A percentile compares a stretch with the other conserved stretches of the same genome.
These are phyloP conservation scores for Atlantisia rogersi DNA, from an alignment of 2,113 vertebrate genomes.

Conservation along the genomic window DNA sequence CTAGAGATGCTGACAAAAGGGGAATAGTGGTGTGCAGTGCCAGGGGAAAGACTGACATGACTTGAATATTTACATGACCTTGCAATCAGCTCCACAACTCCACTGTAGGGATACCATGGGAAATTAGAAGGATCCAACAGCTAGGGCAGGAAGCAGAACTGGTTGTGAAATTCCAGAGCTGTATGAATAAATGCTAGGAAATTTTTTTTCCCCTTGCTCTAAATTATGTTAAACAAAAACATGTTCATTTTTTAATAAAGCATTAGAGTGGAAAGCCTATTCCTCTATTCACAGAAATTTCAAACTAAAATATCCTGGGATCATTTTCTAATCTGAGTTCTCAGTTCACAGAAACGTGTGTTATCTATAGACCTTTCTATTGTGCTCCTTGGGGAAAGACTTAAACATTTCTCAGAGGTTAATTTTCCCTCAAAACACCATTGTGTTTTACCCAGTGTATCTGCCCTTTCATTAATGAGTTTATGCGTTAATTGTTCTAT, in stretches of 20 bases:
- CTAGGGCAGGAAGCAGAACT: not conserved
- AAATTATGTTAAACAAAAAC: not conserved
- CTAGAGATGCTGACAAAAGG: not conserved
- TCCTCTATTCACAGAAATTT: not conserved
- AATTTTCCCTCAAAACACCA: conserved; percentile 19
- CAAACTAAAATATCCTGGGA: not conserved
- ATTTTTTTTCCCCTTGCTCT: fast-evolving
- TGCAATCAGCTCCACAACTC: not conserved
- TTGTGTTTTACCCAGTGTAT: not conserved
- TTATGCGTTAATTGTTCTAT: not conserved
- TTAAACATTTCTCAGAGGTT: not conserved
- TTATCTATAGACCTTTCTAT: conserved; percentile 23
- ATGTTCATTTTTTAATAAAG: not conserved
- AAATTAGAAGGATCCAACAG: not conserved
- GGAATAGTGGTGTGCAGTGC: not conserved
- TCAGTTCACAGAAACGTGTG: not conserved
- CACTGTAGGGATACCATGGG: not conserved
- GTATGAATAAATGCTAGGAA: not conserved
- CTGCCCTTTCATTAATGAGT: not conserved
- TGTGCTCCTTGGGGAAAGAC: not conserved
- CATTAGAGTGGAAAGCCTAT: not conserved
- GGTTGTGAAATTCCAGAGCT: not conserved
- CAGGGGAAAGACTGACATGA: not conserved
- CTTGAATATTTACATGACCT: not conserved
- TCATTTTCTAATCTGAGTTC: conserved; percentile 17